Evolutionary conservation across 2,888 invertebrate species (phyloP), one percentile per base, ranked within the genome.

Genomic region (Icerya purchasi): DNA sequence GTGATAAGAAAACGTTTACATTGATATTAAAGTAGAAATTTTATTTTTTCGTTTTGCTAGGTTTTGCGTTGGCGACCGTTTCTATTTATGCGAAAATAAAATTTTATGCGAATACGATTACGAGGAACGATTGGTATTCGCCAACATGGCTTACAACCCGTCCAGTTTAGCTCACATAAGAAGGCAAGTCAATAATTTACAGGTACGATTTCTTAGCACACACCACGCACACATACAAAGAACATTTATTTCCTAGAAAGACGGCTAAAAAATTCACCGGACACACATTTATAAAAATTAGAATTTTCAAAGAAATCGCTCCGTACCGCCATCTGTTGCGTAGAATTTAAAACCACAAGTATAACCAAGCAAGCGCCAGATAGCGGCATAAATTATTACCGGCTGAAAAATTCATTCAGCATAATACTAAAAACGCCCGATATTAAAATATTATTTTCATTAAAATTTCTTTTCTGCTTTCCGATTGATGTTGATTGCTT

Each of bases 91-190:
- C 73, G 90, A 91, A 75, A 91, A 91, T 76, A 88, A 89, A 77
- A 90, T 92, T 67, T 79, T 92, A 55, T 92, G 91, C 76, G 90
- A 91, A 73, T 89, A 89, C 74, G 91, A 92, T 75, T 92, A 91
- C 73, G 90, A 91, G 70, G 91, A 92, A 73, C 74, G 90, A 67
- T 79, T 88, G 73, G 86, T 90, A 68, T 90, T 90, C 71, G 88
- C 89, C 58, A 87, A 84, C 72, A 89, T 93, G 87, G 84, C 86
- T 8, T 83, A 84, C 71, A 86, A 86, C 72, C 87, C 88, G 63
- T 84, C 83, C 69, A 86, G 86, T 65, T 76, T 89, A 69, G 86
- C 88, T 61, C 88, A 89, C 74, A 84, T 89, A 74, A 79, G 84
- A 75, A 79, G 84, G 74, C 84, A 84, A 79, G 84, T 85, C 75